Conservation (phyloP, 2,888 invertebrate genomes). For the Catocala fraxini region DNA sequence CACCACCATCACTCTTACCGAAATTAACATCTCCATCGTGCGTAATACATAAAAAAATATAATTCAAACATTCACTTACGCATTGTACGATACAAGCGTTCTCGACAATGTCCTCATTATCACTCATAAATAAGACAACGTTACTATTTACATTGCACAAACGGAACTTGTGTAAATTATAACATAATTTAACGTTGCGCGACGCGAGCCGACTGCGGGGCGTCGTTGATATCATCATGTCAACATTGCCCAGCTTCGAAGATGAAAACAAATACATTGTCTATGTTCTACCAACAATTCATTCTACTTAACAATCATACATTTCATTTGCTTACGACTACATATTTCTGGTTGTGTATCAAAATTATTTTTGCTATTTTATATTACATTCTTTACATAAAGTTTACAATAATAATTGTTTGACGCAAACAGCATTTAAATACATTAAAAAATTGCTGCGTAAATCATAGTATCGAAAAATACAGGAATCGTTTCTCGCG, state of each 20-base stretch:
- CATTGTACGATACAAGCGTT: conserved; percentile 38
- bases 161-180: conserved; percentile 54
- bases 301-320: background rate
- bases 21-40: conserved; percentile 30
- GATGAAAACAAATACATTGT: conserved; percentile 6
- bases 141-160: conserved; percentile 74
- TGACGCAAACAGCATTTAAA: too few relatives aligned
- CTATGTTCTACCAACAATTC: background rate
- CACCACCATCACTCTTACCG: conserved; percentile 34
- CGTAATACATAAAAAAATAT: conserved; percentile 36
- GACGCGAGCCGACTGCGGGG: conserved; percentile 17
- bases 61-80: conserved; percentile 44
- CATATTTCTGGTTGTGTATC: too few relatives aligned
- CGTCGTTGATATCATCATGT: conserved; percentile 5
- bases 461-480: background rate
- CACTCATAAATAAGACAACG: conserved; percentile 58
- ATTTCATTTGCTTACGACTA: background rate
- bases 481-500: conserved; percentile 19
- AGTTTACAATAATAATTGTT: too few relatives aligned
- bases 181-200: conserved; percentile 40
- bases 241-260: conserved; percentile 3
- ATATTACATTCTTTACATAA: too few relatives aligned
- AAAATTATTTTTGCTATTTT: too few relatives aligned
- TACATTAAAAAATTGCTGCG: too few relatives aligned
- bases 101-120: conserved; percentile 44